Evolutionary conservation across 53 echinoderm and acorn worm genomes (phyloP).

Genomic region (Mesocentrotus franciscanus): DNA sequence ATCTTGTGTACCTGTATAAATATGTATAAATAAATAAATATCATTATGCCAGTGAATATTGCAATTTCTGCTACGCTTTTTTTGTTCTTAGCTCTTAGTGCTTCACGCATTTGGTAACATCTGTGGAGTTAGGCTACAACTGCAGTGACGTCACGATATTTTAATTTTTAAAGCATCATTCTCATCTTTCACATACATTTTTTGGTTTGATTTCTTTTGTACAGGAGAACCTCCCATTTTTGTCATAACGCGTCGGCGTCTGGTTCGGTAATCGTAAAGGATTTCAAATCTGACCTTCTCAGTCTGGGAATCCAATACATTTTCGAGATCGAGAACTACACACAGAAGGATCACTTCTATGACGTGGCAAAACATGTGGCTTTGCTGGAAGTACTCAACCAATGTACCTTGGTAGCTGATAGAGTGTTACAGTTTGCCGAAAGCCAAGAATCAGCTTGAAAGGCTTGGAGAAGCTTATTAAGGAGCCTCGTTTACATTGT

Average conservation of each 20-base stretch:
- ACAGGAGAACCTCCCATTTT: not conserved
- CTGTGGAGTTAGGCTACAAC: no score
- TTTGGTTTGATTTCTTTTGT: not conserved
- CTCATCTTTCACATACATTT: not conserved
- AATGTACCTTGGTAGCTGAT: not conserved
- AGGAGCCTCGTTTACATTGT: no score
- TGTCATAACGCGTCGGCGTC: not conserved
- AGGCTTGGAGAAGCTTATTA: no score
- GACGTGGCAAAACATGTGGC: not conserved
- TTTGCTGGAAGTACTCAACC: not conserved
- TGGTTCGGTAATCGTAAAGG: not conserved
- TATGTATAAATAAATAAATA: no score
- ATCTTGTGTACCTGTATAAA: no score
- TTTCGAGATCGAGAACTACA: slow-evolving; percentile 8
- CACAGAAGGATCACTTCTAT: not conserved
- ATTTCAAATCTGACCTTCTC: not conserved
- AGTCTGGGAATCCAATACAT: not conserved
- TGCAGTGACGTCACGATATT: no score
- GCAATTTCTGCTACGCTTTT: no score
- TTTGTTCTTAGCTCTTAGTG: no score
- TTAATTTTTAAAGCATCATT: not conserved
- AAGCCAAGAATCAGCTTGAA: not conserved
- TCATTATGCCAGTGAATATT: no score
- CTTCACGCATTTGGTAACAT: no score
- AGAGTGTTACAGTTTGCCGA: not conserved